Evolutionary conservation across 2,113 vertebrate species (phyloP).

Genomic region (Chionis minor): DNA sequence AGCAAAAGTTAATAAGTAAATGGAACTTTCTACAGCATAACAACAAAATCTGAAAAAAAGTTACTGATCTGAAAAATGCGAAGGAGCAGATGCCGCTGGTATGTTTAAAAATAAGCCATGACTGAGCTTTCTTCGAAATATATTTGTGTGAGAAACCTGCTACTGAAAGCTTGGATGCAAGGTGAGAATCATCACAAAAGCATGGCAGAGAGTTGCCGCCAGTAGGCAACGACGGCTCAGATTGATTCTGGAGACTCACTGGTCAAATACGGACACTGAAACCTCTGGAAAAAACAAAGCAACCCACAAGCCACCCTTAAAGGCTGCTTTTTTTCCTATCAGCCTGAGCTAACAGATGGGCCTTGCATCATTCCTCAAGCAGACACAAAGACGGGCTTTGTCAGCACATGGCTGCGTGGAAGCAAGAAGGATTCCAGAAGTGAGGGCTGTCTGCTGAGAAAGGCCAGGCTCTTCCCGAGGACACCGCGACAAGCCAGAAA

Average conservation of each 20-base stretch:
- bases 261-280: neutral
- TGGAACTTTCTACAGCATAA: neutral
- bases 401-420: neutral
- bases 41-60: neutral
- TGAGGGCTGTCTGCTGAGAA: neutral
- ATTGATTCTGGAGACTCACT: neutral
- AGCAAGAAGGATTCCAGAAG: conserved; percentile 31
- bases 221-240: neutral
- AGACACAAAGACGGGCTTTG: conserved; percentile 25
- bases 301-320: neutral
- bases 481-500: neutral
- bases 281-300: neutral
- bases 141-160: neutral
- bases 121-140: neutral
- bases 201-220: neutral
- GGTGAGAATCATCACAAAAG: neutral
- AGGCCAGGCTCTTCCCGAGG: neutral
- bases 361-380: neutral
- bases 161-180: neutral
- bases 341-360: conserved; percentile 11
- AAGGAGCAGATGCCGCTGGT: neutral
- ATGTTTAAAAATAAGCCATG: neutral
- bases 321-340: neutral
- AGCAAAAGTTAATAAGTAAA: neutral
- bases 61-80: neutral